Evolutionary conservation across 2,113 vertebrate genomes (phyloP), one percentile per base, ranked within the genome.

Genomic region (Calonectris borealis): DNA sequence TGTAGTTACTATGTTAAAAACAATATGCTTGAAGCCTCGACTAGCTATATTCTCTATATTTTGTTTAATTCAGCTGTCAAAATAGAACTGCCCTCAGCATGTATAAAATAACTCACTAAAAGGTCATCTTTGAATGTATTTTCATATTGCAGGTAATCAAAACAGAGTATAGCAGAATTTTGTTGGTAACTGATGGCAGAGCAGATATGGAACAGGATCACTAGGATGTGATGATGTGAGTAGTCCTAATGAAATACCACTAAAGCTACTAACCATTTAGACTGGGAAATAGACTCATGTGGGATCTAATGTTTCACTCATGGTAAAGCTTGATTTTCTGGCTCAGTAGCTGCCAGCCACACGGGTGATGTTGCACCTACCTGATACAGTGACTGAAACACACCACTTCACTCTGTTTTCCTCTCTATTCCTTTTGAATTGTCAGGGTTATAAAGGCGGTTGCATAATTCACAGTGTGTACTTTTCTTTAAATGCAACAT

Each of bases 311-410:
- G 51, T 51, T 97, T 95, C 94, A 91, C 66, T 94, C 82, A 55
- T 60, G 62, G 55, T 88, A 95, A 90, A 89, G 75, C 60, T 91
- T 91, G 94, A 96, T 96, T 97, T 97, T 96, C 89, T 95, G 82
- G 62, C 78, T 95, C 89, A 90, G 72, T 86, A 92, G 69, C 72
- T 64, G 17, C 69, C 81, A 83, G 85, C 64, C 89, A 91, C 89
- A 87, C 48, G 73, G 78, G 89, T 93, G 66, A 75, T 55, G 46
- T 95, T 68, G n/a, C 29, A 48, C 24, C 82, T 88, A 87, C 62
- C 51, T 75, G 62, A 58, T 60, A 77, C 54, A 80, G 58, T 46
- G 51, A 60, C 58, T 62, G 89, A 91, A 95, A 70, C 68, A 88
- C 52, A 44, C 16, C 2, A 0, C 62, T 89, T 89, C 75, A 54